These are phyloP conservation scores for Oeneis ivallda DNA, from an alignment of 2,888 invertebrate species.

Conservation along the genomic window DNA sequence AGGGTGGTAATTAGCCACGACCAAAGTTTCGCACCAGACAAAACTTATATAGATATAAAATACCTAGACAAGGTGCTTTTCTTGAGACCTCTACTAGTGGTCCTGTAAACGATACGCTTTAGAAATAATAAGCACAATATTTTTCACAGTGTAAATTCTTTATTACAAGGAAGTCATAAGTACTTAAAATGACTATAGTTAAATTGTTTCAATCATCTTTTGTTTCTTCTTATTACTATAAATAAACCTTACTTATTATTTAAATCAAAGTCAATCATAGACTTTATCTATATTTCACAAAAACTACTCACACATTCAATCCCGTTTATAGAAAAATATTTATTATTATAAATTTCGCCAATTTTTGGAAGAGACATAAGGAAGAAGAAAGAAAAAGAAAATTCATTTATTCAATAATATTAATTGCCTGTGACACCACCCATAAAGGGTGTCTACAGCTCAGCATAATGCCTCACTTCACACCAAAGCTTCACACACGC, in stretches of 20 bases:
- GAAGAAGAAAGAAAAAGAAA: too few species aligned
- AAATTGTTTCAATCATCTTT: conserved; percentile 10
- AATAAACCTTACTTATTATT: neutral
- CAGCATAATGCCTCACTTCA: too few species aligned
- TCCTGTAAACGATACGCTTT: neutral
- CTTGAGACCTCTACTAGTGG: too few species aligned
- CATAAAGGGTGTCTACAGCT: too few species aligned
- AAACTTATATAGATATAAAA: too few species aligned
- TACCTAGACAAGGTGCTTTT: too few species aligned
- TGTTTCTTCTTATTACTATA: neutral
- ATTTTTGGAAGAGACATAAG: neutral
- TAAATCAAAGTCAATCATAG: neutral
- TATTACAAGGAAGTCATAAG: conserved; percentile 23
- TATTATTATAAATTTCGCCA: conserved; percentile 8
- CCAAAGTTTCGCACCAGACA: too few species aligned
- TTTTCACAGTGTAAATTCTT: conserved; percentile 14
- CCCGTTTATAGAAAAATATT: neutral
- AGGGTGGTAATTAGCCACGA: too few species aligned
- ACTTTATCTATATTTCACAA: conserved; percentile 1
- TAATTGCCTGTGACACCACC: too few species aligned
- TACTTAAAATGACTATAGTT: conserved; percentile 4
- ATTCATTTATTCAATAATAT: too few species aligned
- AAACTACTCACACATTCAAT: conserved; percentile 7
- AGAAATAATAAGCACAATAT: neutral
- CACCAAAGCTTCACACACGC: too few species aligned